These are phyloP conservation scores for Megaustenia siamemsis DNA, from an alignment of 2,888 invertebrate genomes.

Conservation along the genomic window DNA sequence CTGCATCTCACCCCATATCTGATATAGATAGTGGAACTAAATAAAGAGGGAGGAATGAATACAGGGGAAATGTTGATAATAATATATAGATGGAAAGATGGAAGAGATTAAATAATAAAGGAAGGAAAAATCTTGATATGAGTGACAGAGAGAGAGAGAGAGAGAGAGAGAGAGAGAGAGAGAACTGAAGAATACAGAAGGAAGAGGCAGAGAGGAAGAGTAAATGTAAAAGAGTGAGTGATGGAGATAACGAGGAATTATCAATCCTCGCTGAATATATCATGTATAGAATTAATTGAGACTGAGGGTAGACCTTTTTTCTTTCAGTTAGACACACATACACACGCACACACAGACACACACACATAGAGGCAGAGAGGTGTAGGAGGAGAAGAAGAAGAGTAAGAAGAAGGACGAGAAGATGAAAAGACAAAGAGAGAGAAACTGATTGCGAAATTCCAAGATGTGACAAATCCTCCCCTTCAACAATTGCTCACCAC, in stretches of 20 bases:
- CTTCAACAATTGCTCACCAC: too few species aligned
- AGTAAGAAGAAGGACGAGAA: constrained; percentile 29
- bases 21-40: too few species aligned
- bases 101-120: background rate
- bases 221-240: background rate
- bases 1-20: too few species aligned
- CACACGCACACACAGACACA: too few species aligned
- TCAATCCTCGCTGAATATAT: too few species aligned
- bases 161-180: background rate
- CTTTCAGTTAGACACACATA: too few species aligned
- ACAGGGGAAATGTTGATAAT: background rate
- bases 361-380: background rate
- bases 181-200: too few species aligned
- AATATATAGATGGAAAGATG: background rate
- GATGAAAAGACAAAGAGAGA: constrained; percentile 43
- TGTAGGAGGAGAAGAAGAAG: constrained; percentile 36
- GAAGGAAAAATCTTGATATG: too few species aligned
- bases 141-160: background rate
- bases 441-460: constrained; percentile 12
- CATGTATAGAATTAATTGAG: too few species aligned
- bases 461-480: too few species aligned
- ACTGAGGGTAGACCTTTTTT: too few species aligned
- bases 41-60: background rate
- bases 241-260: constrained; percentile 10
- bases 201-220: background rate